Conservation (phyloP, 2,888 invertebrate species). For the Drosophila suboccidentalis region DNA sequence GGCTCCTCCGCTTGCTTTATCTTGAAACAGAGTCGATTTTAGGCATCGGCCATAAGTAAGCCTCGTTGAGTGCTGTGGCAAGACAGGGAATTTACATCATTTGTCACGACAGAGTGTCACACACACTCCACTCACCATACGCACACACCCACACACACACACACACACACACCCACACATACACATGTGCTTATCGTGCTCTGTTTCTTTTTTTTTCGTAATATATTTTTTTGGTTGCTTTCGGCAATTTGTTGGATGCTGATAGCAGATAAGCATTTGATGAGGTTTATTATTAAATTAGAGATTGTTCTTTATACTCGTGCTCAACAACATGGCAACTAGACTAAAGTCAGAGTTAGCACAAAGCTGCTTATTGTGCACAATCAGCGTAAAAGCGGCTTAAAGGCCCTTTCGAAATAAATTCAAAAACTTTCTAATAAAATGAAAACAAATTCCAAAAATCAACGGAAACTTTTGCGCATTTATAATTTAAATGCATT, state of each 20-base stretch:
- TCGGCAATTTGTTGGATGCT: conserved; percentile 74
- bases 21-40: neutral
- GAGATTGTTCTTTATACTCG: conserved; percentile 41
- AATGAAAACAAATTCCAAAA: neutral
- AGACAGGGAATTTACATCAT: conserved; percentile 57
- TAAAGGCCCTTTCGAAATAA: conserved; percentile 19
- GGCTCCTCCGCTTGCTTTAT: neutral
- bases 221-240: conserved; percentile 43
- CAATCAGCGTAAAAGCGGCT: conserved; percentile 65
- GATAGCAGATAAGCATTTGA: conserved; percentile 80
- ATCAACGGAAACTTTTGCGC: neutral
- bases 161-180: conserved; percentile 7
- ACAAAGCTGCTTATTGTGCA: conserved; percentile 68
- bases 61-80: conserved; percentile 23
- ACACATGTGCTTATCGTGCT: conserved; percentile 64
- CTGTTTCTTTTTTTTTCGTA: conserved; percentile 33
- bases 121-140: conserved; percentile 22
- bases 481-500: conserved; percentile 26
- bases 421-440: conserved; percentile 23
- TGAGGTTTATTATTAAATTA: conserved; percentile 76
- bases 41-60: conserved; percentile 13
- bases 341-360: conserved; percentile 18
- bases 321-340: conserved; percentile 24
- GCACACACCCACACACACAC: conserved; percentile 5
- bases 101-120: conserved; percentile 61